Conservation (phyloP, 2,888 invertebrate species). For the Monochamus alternatus region DNA sequence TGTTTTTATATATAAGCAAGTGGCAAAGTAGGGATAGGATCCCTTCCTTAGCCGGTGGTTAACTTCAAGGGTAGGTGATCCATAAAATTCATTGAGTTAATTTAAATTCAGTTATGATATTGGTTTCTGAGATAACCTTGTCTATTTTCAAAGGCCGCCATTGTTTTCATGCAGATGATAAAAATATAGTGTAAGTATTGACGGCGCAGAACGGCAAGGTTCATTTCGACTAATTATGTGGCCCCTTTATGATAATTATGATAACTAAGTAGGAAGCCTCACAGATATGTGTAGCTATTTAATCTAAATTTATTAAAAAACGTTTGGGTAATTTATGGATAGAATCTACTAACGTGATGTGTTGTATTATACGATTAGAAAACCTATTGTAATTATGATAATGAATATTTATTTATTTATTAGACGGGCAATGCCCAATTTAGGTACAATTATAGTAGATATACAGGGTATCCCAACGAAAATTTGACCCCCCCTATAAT, state of each 20-base stretch:
- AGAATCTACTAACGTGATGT: too few species aligned
- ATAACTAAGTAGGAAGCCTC: slow-evolving; percentile 31
- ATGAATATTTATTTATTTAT: too few species aligned
- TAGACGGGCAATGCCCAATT: too few species aligned
- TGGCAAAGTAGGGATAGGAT: slow-evolving; percentile 55
- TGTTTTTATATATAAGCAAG: slow-evolving; percentile 54
- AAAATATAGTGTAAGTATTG: slow-evolving; percentile 54
- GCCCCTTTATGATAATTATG: slow-evolving; percentile 40
- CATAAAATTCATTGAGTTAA: slow-evolving; percentile 51
- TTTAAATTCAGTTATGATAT: slow-evolving; percentile 59
- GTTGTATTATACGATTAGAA: too few species aligned
- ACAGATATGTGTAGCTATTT: not conserved
- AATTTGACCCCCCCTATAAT: too few species aligned
- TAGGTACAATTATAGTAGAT: too few species aligned
- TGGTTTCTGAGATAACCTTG: slow-evolving; percentile 62
- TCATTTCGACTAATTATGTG: slow-evolving; percentile 29
- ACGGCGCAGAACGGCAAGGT: slow-evolving; percentile 50
- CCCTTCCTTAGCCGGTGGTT: slow-evolving; percentile 56
- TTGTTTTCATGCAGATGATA: slow-evolving; percentile 63
- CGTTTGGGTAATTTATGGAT: too few species aligned
- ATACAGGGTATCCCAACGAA: too few species aligned
- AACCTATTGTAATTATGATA: too few species aligned
- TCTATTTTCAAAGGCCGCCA: slow-evolving; percentile 61
- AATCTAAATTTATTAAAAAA: not conserved
- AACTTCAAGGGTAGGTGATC: slow-evolving; percentile 62